Base-by-base conservation (phyloP, 64 coral and sea anemone species). In the Acropora tenuis region DNA sequence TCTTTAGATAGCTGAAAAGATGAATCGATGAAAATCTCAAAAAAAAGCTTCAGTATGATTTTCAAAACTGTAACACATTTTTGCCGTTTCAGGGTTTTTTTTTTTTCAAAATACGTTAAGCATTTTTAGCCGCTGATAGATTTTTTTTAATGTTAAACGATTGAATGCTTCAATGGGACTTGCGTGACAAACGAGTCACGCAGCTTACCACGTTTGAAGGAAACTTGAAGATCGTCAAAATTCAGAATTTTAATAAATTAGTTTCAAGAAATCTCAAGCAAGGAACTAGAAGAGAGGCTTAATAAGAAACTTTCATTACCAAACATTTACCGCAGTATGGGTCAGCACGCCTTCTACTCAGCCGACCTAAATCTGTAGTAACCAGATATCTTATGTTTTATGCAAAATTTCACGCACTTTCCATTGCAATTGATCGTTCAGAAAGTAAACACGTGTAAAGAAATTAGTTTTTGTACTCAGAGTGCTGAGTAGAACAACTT, bases 1-100 rank as follows among this genome's bases (percentile, higher is more conserved):
- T 71, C 66, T 43, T 53, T 73, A 72, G 55, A 80, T 19, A 80
- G 50, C 78, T 80, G 78, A 6, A 80, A 53, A 44, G 30, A 60
- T 78, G 1, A 78, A 73, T 41, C 9, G 69, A 45, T 48, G 17
- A 72, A 72, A 41, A 86, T 67, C 8, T 15, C 8, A 79, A 79
- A 55, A 7, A 7, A 55, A 55, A 55, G 52, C 0, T 55, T 55
- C 52, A 55, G 52, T 44, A 79, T 48, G 19, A 79, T 50, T 6
- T 79, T 4, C 13, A 79, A 79, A 79, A 47, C 20, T 79, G 5
- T 10, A 48, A 12, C 7, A 16, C 48, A 50, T 79, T 48, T 79
- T 68, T 16, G 17, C 63, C 63, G 63, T 68, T 9, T 68, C 63
- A 68, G 63, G 17, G 3, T 13, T 16, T 68, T 16, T 13, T 68